These are phyloP conservation scores for Micoletzkya japonica DNA, from an alignment of 2,888 invertebrate species.

Conservation along the genomic window DNA sequence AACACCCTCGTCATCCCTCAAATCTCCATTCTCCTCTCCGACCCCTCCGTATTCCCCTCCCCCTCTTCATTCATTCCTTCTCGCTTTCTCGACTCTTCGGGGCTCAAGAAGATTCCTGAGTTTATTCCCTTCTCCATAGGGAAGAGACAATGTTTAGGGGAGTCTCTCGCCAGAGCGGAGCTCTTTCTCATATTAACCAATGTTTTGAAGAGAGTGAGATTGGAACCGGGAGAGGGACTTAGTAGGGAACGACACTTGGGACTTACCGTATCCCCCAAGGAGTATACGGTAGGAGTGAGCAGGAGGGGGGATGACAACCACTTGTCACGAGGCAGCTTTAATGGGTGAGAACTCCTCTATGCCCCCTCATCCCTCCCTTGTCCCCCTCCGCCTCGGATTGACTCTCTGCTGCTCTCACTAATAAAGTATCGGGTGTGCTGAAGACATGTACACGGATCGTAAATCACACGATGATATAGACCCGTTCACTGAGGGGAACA, in stretches of 20 bases:
- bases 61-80: conserved; percentile 60
- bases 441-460: conserved; percentile 30
- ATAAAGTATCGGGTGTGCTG: no score
- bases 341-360: not conserved
- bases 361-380: not conserved
- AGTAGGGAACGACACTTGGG: conserved; percentile 49
- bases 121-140: conserved; percentile 60
- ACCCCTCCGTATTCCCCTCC: conserved; percentile 51
- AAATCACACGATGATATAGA: conserved; percentile 26
- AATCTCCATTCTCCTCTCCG: conserved; percentile 59
- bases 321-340: no score
- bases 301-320: not conserved
- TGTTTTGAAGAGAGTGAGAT: conserved; percentile 47
- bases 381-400: not conserved
- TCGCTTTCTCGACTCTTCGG: conserved; percentile 58
- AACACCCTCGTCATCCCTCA: conserved; percentile 61
- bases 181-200: conserved; percentile 60
- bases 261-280: conserved; percentile 55
- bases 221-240: conserved; percentile 2
- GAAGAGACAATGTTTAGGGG: conserved; percentile 60
- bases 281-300: conserved; percentile 34
- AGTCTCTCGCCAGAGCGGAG: conserved; percentile 57
- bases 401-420: conserved; percentile 21
- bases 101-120: conserved; percentile 43
- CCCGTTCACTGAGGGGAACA: no score